Percentiles rank a stretch among this genome's conserved stretches.
Evolutionary conservation across 2,113 vertebrate species (phyloP).

Genomic region (Pongo pygmaeus): DNA sequence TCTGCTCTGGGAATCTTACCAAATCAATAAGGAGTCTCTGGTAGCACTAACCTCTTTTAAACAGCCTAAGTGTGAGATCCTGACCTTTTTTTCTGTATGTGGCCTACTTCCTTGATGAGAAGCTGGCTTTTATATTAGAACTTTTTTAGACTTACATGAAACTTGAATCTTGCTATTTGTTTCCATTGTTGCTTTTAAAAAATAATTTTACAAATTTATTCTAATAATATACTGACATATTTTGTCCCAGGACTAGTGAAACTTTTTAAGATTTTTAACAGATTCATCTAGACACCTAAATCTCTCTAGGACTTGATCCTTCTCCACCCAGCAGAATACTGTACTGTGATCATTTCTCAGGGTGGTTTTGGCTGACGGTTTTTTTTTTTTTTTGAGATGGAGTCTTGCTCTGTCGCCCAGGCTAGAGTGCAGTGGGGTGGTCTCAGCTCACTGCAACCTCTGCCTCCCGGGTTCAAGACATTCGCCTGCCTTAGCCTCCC

Average conservation of each 20-base stretch:
- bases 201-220: not conserved
- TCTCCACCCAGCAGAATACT: not conserved
- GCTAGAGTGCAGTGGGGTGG: too few species aligned
- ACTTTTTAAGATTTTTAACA: not conserved
- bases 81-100: not conserved
- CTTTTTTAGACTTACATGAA: not conserved
- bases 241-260: not conserved
- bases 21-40: constrained; percentile 14
- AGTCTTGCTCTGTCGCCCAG: too few species aligned
- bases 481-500: too few species aligned
- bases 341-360: not conserved
- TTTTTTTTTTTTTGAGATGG: too few species aligned
- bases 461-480: too few species aligned
- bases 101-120: constrained; percentile 6
- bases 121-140: constrained; percentile 12
- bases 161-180: constrained; percentile 20
- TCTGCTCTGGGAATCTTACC: constrained; percentile 33
- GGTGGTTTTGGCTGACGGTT: not conserved
- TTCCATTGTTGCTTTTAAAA: not conserved
- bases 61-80: not conserved
- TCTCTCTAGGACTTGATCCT: not conserved
- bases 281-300: not conserved
- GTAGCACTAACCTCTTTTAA: not conserved
- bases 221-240: not conserved
- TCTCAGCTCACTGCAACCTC: too few species aligned